Conservation (phyloP, 2,888 invertebrate species). For the Agriopis aurantiaria region DNA sequence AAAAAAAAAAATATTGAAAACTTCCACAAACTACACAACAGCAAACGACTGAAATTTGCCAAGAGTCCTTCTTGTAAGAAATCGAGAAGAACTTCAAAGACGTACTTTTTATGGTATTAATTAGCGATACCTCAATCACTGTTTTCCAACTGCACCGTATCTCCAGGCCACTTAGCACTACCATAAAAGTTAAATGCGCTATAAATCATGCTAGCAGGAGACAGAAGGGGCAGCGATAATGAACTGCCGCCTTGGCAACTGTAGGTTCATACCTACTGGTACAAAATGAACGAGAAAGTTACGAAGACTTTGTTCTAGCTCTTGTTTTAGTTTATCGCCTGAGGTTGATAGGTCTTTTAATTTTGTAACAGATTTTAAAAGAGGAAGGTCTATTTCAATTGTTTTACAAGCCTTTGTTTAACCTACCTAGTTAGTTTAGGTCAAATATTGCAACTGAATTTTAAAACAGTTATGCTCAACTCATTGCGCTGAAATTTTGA, state of each 20-base stretch:
- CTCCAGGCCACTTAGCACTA: conserved; percentile 75
- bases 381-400: too few species aligned
- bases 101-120: background rate
- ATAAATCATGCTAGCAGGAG: conserved; percentile 76
- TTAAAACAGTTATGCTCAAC: too few species aligned
- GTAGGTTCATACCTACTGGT: conserved; percentile 43
- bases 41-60: too few species aligned
- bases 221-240: conserved; percentile 66
- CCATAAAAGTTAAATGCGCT: conserved; percentile 82
- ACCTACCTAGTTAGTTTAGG: too few species aligned
- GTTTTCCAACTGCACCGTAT: conserved; percentile 24
- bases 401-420: too few species aligned
- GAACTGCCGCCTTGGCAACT: conserved; percentile 75
- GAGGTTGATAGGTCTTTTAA: background rate
- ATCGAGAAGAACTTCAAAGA: background rate
- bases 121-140: conserved; percentile 17
- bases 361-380: background rate
- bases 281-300: conserved; percentile 13
- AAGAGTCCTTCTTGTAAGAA: background rate
- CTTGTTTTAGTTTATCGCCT: conserved; percentile 9
- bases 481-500: too few species aligned
- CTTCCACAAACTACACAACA: too few species aligned
- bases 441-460: too few species aligned
- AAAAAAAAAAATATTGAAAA: too few species aligned
- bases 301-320: conserved; percentile 17